A percentile compares a stretch with the other conserved stretches of the same genome.
Conservation (phyloP, 1,140 invertebrate genomes). For the Drosophila cardini region DNA sequence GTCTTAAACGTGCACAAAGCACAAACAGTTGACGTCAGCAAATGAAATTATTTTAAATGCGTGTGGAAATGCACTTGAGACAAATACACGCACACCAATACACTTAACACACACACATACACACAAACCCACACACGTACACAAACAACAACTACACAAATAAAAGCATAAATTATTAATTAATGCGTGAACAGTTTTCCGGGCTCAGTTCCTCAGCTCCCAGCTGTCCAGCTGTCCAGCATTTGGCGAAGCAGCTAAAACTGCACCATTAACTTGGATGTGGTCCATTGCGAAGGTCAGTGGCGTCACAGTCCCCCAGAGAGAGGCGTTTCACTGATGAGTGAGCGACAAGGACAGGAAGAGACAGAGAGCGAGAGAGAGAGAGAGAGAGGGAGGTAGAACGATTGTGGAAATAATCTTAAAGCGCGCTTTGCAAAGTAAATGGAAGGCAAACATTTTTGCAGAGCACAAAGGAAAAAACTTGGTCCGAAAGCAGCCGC, state of each 20-base stretch:
- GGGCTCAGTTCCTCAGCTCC: background rate
- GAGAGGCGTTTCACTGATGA: constrained; percentile 8
- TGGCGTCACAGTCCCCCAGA: constrained; percentile 8
- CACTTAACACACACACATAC: constrained; percentile 10
- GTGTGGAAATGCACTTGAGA: constrained; percentile 70
- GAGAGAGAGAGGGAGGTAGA: background rate
- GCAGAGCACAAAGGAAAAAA: constrained; percentile 54
- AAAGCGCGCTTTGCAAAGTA: constrained; percentile 63
- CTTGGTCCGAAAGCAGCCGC: constrained; percentile 28
- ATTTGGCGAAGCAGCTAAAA: constrained; percentile 30
- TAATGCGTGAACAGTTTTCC: constrained; percentile 75
- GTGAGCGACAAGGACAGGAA: background rate
- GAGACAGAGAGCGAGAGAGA: background rate
- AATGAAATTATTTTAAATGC: constrained; percentile 78
- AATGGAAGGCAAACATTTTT: constrained; percentile 76
- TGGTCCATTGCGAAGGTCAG: constrained; percentile 37
- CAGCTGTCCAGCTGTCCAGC: constrained; percentile 33
- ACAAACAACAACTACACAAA: constrained; percentile 19
- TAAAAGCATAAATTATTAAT: constrained; percentile 74
- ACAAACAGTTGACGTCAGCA: constrained; percentile 43
- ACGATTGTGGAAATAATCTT: constrained; percentile 32
- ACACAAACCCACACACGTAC: constrained; percentile 20
- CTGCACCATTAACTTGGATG: constrained; percentile 30
- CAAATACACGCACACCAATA: constrained; percentile 12
- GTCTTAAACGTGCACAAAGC: background rate